Conservation (phyloP, 2,113 vertebrate species). For the Rafetus swinhoei region DNA sequence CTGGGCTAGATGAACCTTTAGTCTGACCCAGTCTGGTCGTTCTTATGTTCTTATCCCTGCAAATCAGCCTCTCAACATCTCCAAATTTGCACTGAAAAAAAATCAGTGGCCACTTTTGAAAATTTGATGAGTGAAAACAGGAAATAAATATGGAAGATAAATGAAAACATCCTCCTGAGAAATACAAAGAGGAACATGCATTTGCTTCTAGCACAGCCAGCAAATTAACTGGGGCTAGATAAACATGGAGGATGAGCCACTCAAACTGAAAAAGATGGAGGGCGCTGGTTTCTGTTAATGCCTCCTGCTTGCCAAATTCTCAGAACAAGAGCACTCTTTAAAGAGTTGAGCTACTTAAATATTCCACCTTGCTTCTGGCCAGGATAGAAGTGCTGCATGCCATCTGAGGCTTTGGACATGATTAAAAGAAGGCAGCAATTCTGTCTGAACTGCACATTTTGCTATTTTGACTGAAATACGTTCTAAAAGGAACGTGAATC, state of each 20-base stretch:
- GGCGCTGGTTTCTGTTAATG: background rate
- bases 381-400: background rate
- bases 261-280: background rate
- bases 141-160: background rate
- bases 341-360: background rate
- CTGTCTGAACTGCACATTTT: background rate
- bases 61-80: fast-evolving
- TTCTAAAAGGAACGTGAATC: background rate
- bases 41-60: no score
- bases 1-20: no score
- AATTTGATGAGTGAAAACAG: background rate
- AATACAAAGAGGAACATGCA: background rate
- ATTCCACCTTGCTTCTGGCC: background rate
- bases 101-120: background rate
- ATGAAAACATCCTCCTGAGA: background rate
- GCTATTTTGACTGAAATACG: background rate
- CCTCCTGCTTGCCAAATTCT: background rate
- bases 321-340: background rate
- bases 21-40: no score
- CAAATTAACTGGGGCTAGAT: background rate
- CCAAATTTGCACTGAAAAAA: background rate
- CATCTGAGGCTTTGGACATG: background rate
- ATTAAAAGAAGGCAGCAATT: background rate
- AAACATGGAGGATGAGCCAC: background rate
- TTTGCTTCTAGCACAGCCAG: background rate